Percentiles rank a stretch among this genome's conserved stretches.
Evolutionary conservation across 2,113 vertebrate species (phyloP).

Genomic region (Crypturellus undulatus): DNA sequence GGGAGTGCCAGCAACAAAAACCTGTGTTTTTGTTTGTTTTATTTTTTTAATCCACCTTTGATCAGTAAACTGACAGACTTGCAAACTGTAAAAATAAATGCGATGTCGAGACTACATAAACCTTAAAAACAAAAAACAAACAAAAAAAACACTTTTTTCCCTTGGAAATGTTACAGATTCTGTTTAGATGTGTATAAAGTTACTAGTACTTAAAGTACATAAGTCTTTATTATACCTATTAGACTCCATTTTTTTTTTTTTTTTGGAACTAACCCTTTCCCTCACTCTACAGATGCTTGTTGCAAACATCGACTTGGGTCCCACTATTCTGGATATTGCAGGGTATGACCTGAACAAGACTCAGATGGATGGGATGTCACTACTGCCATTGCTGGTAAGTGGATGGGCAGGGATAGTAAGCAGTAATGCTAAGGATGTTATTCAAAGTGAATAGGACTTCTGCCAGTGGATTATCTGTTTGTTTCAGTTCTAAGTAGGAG

Average conservation of each 20-base stretch:
- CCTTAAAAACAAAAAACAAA: not conserved
- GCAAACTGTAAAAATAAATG: not conserved
- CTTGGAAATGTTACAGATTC: not conserved
- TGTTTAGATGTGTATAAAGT: not conserved
- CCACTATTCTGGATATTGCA: slow-evolving; percentile 95
- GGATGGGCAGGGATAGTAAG: not conserved
- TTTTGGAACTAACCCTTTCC: not conserved
- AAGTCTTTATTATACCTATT: not conserved
- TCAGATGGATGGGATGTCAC: slow-evolving; percentile 95
- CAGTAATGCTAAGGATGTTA: not conserved
- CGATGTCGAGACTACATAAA: not conserved
- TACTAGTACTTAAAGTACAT: not conserved
- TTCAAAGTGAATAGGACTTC: not conserved
- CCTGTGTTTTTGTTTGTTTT: no score
- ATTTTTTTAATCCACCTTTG: not conserved
- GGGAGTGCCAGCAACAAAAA: not conserved
- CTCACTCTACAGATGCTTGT: slow-evolving; percentile 84
- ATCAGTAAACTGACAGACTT: not conserved
- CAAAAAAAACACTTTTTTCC: not conserved
- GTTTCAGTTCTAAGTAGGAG: not conserved
- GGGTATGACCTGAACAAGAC: slow-evolving; percentile 89
- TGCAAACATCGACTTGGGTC: slow-evolving; percentile 94
- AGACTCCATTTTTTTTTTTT: not conserved
- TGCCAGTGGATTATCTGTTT: not conserved
- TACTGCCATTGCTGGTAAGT: slow-evolving; percentile 90